Conservation (phyloP, 2,113 vertebrate genomes). For the Apus apus region DNA sequence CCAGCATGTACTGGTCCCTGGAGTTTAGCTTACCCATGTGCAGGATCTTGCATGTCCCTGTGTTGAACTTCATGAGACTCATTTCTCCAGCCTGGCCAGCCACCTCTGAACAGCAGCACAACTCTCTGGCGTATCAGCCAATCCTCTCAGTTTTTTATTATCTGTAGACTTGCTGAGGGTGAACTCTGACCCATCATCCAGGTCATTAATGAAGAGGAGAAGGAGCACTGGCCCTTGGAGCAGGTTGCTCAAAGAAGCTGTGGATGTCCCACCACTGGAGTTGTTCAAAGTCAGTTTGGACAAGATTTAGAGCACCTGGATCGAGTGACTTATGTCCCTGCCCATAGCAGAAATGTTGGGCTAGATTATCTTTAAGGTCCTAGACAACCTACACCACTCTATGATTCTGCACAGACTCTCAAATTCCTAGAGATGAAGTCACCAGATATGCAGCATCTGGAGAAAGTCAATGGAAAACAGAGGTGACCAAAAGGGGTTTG, state of each 20-base stretch:
- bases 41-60: not conserved
- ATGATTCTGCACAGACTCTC: not conserved
- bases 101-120: not conserved
- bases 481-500: not conserved
- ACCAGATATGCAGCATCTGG: conserved; percentile 69
- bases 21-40: not conserved
- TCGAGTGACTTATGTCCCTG: not conserved
- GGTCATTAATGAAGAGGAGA: no score
- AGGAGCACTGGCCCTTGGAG: no score
- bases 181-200: not conserved
- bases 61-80: not conserved
- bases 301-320: not conserved
- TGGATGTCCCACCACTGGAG: not conserved
- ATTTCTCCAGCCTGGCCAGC: not conserved
- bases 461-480: conserved; percentile 90
- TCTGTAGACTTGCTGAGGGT: not conserved
- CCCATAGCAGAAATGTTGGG: not conserved
- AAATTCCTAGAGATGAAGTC: not conserved
- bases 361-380: not conserved
- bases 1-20: not conserved
- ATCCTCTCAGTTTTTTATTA: not conserved
- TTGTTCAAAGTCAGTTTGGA: not conserved
- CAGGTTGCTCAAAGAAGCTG: no score
- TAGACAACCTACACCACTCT: not conserved
- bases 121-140: not conserved